Conservation (phyloP, 37 sponge, comb jelly and placozoan genomes). For the Axinella damicornis region DNA sequence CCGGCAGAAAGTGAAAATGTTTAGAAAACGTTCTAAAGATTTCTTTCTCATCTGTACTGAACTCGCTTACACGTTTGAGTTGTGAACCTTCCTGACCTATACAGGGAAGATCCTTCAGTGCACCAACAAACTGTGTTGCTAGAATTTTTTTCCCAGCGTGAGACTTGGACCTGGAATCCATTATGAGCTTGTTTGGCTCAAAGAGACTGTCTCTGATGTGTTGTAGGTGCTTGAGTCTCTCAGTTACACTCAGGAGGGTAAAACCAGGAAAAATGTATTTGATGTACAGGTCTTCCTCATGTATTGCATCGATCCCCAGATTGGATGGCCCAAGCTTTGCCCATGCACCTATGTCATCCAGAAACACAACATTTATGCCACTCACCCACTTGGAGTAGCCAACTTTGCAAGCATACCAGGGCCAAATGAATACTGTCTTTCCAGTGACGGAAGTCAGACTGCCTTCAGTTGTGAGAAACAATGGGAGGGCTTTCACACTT, state of each 20-base stretch:
- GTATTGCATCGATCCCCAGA: conserved; percentile 9
- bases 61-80: conserved; percentile 23
- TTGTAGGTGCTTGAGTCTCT: conserved; percentile 44
- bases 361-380: conserved; percentile 22
- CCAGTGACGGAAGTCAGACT: conserved; percentile 8
- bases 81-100: conserved; percentile 18
- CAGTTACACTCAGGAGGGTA: conserved; percentile 16
- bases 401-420: background rate
- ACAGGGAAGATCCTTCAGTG: conserved; percentile 18
- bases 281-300: conserved; percentile 28
- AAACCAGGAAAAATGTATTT: conserved; percentile 49
- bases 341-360: conserved; percentile 43
- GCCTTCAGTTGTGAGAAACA: conserved; percentile 46
- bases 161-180: background rate
- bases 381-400: conserved; percentile 41
- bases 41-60: conserved; percentile 9
- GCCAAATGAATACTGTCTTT: conserved; percentile 44
- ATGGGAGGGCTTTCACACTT: conserved; percentile 32
- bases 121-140: conserved; percentile 15
- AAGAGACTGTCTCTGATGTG: conserved; percentile 44
- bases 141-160: background rate
- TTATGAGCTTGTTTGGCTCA: background rate
- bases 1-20: conserved; percentile 29
- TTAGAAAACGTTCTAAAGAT: conserved; percentile 42
- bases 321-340: background rate